Conservation (phyloP, 2,797 vertebrate species). For the Phoxinus dragarum region DNA sequence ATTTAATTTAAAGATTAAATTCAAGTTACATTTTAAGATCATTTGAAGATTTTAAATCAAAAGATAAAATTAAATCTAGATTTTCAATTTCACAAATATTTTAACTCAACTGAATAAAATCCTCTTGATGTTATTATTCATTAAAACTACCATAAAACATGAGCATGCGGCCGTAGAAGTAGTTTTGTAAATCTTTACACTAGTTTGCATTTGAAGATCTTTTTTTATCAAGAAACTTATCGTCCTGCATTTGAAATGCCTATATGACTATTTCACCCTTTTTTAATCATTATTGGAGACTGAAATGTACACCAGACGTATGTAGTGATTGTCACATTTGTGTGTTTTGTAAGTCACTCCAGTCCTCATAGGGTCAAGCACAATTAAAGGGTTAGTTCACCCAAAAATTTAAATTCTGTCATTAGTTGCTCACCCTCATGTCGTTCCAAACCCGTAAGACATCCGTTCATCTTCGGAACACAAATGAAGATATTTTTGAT, state of each 20-base stretch:
- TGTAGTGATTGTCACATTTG: background rate
- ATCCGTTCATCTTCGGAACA: too few species aligned
- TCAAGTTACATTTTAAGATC: background rate
- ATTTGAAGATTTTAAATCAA: background rate
- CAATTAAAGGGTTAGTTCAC: constrained; percentile 16
- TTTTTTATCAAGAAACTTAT: background rate
- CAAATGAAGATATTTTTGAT: too few species aligned
- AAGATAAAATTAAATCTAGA: background rate
- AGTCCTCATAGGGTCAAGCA: constrained; percentile 51
- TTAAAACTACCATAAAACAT: background rate
- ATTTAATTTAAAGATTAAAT: background rate
- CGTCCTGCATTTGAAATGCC: background rate
- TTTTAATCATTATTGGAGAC: background rate
- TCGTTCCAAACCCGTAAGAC: too few species aligned
- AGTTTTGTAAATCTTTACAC: background rate
- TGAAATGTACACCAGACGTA: background rate
- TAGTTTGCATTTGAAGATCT: background rate
- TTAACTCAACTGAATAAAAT: background rate
- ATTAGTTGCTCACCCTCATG: too few species aligned
- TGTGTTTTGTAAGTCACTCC: constrained; percentile 29
- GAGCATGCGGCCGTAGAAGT: background rate
- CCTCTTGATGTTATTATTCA: background rate
- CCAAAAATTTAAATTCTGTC: too few species aligned
- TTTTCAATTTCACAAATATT: background rate
- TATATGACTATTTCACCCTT: background rate